Percentiles rank a stretch among this genome's conserved stretches.
phyloP scores from a whole-genome alignment of 2,888 invertebrate genomes.

The Apamea monoglypha region DNA sequence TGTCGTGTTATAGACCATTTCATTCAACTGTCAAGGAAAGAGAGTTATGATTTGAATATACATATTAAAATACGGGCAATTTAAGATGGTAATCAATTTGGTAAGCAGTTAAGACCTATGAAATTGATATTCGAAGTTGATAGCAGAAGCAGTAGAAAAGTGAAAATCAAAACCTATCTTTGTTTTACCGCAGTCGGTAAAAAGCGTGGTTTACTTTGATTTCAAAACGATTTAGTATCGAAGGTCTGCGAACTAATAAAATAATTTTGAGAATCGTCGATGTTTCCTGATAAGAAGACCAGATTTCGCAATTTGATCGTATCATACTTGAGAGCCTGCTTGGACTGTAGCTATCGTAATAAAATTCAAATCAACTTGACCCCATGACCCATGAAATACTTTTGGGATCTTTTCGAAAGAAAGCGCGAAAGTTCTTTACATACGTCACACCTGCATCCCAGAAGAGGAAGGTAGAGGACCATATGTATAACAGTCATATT shows the following conservation, averaged over 20 bases:
- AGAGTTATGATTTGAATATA: too few relatives aligned
- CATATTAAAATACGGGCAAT: too few relatives aligned
- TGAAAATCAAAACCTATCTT: neutral
- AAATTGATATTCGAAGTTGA: too few relatives aligned
- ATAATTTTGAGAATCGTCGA: constrained; percentile 5
- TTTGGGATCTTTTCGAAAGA: neutral
- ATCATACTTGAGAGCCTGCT: neutral
- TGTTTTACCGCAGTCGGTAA: neutral
- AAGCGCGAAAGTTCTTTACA: neutral
- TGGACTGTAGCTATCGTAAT: constrained; percentile 2
- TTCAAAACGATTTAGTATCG: constrained; percentile 17
- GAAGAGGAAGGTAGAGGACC: neutral
- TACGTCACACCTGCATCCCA: neutral
- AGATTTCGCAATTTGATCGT: constrained; percentile 15
- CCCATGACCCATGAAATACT: neutral
- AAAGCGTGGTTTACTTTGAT: constrained; percentile 15
- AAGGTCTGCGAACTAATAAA: constrained; percentile 15
- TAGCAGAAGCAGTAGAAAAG: neutral
- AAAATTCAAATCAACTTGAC: constrained; percentile 20
- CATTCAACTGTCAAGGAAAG: too few relatives aligned
- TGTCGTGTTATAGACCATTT: too few relatives aligned
- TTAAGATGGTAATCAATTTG: too few relatives aligned
- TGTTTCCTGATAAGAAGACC: constrained; percentile 8
- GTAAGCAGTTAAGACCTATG: too few relatives aligned
- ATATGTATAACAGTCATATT: neutral